Percentiles rank a stretch among this genome's conserved stretches.
Conservation (phyloP, 1,140 invertebrate genomes). For the Zaprionus nigranus region DNA sequence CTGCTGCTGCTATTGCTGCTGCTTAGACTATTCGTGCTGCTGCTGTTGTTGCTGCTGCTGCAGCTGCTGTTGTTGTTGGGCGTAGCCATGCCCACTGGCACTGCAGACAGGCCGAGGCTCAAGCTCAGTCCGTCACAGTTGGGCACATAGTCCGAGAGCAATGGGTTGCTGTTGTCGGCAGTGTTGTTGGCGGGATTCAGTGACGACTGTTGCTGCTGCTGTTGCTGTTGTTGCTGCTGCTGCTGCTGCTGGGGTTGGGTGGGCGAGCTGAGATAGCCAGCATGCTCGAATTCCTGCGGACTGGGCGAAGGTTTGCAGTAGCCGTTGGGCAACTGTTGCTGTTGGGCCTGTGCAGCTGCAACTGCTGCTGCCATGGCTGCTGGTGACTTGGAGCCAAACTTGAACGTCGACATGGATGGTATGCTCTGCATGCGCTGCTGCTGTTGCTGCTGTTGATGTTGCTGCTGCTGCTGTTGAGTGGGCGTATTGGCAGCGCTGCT, state of each 20-base stretch:
- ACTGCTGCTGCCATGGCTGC: constrained; percentile 51
- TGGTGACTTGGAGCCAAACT: constrained; percentile 71
- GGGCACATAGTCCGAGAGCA: constrained; percentile 67
- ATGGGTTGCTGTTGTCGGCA: constrained; percentile 33
- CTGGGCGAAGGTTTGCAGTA: constrained; percentile 82
- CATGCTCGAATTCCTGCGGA: constrained; percentile 74
- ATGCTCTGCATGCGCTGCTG: constrained; percentile 67
- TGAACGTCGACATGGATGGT: constrained; percentile 82
- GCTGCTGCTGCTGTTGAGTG: constrained; percentile 28
- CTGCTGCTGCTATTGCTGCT: constrained; percentile 10
- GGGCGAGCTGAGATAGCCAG: constrained; percentile 73
- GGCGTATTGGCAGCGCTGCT: constrained; percentile 21
- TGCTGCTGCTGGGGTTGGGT: constrained; percentile 63
- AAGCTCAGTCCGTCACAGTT: constrained; percentile 60
- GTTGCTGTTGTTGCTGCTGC: constrained; percentile 37
- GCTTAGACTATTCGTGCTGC: constrained; percentile 16
- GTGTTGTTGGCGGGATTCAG: constrained; percentile 59
- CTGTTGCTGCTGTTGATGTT: constrained; percentile 29
- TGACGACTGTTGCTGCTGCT: constrained; percentile 37
- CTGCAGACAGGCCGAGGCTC: constrained; percentile 30
- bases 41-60: constrained; percentile 29
- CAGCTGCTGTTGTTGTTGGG: constrained; percentile 27
- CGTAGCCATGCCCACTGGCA: constrained; percentile 36
- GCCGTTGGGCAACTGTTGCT: constrained; percentile 70
- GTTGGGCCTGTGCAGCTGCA: constrained; percentile 27